phyloP scores from a whole-genome alignment of 2,113 vertebrate species.

The Agapornis roseicollis region DNA sequence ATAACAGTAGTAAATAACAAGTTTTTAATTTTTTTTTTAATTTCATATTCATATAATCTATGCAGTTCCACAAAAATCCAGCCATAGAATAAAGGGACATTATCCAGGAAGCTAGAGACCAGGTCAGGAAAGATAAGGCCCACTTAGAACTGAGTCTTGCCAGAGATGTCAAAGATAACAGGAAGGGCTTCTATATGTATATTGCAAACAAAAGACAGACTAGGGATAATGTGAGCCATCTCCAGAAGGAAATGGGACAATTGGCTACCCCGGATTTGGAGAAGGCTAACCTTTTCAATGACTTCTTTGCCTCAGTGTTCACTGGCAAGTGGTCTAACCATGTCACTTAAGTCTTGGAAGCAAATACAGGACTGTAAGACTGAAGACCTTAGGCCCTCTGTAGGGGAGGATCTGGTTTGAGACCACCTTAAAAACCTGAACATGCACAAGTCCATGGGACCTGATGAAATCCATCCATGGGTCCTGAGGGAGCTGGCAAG shows the following conservation, averaged over 20 bases:
- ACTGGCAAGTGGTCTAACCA: not conserved
- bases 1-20: not conserved
- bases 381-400: not conserved
- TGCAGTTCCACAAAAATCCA: not conserved
- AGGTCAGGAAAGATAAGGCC: not conserved
- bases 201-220: not conserved
- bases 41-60: not conserved
- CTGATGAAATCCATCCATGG: fast-evolving
- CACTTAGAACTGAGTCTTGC: not conserved
- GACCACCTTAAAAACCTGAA: not conserved
- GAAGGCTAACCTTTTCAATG: not conserved
- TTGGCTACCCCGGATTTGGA: not conserved
- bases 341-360: not conserved
- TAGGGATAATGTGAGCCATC: not conserved
- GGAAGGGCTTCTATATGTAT: not conserved
- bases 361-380: not conserved
- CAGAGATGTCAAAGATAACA: not conserved
- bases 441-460: no score
- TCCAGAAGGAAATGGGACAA: not conserved
- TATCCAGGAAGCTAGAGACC: not conserved
- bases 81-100: not conserved
- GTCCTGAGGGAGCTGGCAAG: not conserved
- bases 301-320: not conserved
- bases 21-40: not conserved
- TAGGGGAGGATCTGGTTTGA: not conserved